Base-by-base conservation (phyloP, 1,140 invertebrate genomes). In the Ips typographus region DNA sequence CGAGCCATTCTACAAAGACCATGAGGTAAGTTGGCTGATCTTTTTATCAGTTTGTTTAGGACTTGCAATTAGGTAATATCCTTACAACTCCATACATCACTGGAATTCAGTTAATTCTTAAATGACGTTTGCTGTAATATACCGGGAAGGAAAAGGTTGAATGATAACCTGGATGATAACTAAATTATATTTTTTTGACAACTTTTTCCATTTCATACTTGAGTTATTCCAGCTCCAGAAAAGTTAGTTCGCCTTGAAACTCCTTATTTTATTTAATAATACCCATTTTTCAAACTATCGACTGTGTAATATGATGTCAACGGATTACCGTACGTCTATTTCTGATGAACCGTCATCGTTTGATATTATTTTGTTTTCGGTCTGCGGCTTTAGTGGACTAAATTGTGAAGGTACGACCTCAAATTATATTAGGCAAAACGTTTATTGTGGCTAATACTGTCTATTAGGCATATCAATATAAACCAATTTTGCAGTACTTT, bases 1-100 rank as follows among this genome's bases (percentile, higher is more conserved):
- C 76, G 94, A 98, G 80, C 95, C 95, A 60, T 98, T 97, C 82
- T 98, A 98, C 83, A 87, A 91, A 78, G 95, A 98, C 87, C 90
- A 96, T 83, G 93, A 98, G 88, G 93, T 94, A 81, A 84, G 81
- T 74, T 61, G 37, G 37, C 8, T 4, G 40, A 8, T 4, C 42
- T 36, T 61, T 8, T 4, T 44, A 6, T 40, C 5, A 61, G 3
- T 42, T 36, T 40, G 37, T 47, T 47, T 47, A 5, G 4, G 44
- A 47, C 44, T 5, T 47, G n/a, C 22, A 22, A 22, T 22, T 22
- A 22, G 22, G 22, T 22, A 22, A 22, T 22, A 22, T 22, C 22
- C 22, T 22, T 22, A 22, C 22, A 22, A 22, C 22, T 22, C 22
- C 22, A 22, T 22, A 22, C 0, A 22, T 22, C 22, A 22, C 22